A percentile compares a stretch with the other conserved stretches of the same genome.
These are phyloP conservation scores for Mormoops blainvillei DNA, from an alignment of 2,113 vertebrate species.

Conservation along the genomic window DNA sequence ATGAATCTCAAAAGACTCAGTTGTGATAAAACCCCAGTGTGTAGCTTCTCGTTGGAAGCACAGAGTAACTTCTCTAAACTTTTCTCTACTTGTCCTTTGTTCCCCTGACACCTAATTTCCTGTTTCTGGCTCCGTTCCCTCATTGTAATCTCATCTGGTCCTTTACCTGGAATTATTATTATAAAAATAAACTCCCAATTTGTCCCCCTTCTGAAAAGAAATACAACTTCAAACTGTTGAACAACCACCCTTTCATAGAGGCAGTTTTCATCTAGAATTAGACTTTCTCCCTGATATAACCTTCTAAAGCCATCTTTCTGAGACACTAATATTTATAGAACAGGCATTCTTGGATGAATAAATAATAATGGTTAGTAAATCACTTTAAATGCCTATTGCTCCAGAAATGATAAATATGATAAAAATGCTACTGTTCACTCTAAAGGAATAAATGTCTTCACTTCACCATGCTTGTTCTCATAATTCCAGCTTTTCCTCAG, in stretches of 20 bases:
- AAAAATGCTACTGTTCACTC: rapidly evolving
- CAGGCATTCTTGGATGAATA: background rate
- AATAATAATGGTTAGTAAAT: background rate
- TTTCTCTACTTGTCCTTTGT: constrained; percentile 42
- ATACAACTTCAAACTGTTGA: background rate
- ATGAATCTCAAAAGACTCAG: constrained; percentile 56
- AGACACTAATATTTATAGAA: background rate
- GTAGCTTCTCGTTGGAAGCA: background rate
- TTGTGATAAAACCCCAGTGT: constrained; percentile 18
- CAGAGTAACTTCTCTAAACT: constrained; percentile 54
- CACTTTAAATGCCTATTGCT: background rate
- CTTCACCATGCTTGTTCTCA: rapidly evolving
- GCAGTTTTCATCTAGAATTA: background rate
- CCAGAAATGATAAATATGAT: background rate
- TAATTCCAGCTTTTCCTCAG: background rate
- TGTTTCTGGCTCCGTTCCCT: constrained; percentile 13
- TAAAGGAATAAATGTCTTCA: background rate
- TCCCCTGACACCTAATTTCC: constrained; percentile 41
- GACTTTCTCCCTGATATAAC: background rate
- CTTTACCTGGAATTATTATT: constrained; percentile 3
- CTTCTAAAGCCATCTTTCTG: background rate
- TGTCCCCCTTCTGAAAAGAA: background rate
- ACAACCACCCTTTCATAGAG: background rate
- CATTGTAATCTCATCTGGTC: background rate
- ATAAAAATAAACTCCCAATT: background rate